phyloP scores from a whole-genome alignment of 2,888 invertebrate genomes.

The Conchocele bisecta region DNA sequence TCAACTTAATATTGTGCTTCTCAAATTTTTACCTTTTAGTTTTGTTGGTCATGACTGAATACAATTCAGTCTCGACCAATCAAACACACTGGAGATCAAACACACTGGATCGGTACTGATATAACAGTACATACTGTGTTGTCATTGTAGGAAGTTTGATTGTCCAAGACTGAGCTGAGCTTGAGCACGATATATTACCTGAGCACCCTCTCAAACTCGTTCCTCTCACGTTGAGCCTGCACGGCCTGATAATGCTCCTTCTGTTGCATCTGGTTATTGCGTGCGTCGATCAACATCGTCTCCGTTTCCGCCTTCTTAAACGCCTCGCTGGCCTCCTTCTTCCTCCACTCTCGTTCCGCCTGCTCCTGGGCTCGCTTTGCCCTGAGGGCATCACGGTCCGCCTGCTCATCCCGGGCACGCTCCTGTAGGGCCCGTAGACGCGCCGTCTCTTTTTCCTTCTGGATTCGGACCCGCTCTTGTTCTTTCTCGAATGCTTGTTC shows the following conservation, averaged over 20 bases:
- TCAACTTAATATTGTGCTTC: no score
- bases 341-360: slow-evolving; percentile 82
- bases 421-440: slow-evolving; percentile 81
- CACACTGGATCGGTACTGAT: no score
- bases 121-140: no score
- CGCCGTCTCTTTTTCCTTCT: slow-evolving; percentile 82
- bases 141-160: no score
- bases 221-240: slow-evolving; percentile 82
- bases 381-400: slow-evolving; percentile 81
- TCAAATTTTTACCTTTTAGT: no score
- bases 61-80: no score
- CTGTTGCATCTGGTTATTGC: slow-evolving; percentile 81
- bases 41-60: no score
- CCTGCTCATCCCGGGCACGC: slow-evolving; percentile 81
- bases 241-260: slow-evolving; percentile 82
- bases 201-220: slow-evolving; percentile 82
- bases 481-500: slow-evolving; percentile 81
- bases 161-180: no score
- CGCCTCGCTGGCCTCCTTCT: slow-evolving; percentile 80
- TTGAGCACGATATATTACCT: slow-evolving; percentile 73
- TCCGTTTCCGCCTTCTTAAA: slow-evolving; percentile 80
- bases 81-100: no score
- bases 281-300: slow-evolving; percentile 78
- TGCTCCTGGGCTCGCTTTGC: slow-evolving; percentile 82
- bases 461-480: slow-evolving; percentile 80